Evolutionary conservation across 2,797 vertebrate genomes (phyloP).

Genomic region (Atherinosoma microstoma): DNA sequence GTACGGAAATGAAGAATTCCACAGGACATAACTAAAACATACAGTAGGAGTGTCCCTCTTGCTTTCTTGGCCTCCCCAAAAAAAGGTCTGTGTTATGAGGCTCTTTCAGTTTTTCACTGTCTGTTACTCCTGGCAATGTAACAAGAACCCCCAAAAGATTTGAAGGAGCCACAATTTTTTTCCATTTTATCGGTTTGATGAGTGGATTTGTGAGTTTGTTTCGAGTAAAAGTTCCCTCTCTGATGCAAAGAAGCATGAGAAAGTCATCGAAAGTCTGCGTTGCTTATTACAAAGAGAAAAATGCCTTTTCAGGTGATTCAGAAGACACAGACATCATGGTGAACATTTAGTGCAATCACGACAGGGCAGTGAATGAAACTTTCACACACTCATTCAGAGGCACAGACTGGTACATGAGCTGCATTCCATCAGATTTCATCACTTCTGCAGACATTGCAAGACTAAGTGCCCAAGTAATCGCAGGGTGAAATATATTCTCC

Average conservation of each 20-base stretch:
- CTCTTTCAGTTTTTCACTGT: slow-evolving; percentile 24
- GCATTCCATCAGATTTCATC: slow-evolving; percentile 22
- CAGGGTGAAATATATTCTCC: not conserved
- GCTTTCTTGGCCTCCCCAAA: slow-evolving; percentile 43
- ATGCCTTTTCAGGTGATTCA: slow-evolving; percentile 43
- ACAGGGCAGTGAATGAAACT: not conserved
- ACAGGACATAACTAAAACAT: not conserved
- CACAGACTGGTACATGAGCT: not conserved
- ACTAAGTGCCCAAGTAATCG: not conserved
- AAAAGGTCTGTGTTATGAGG: slow-evolving; percentile 2
- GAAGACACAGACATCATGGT: slow-evolving; percentile 28
- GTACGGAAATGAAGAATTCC: slow-evolving; percentile 60
- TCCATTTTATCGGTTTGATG: not conserved
- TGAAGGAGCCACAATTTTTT: not conserved
- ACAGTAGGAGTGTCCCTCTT: slow-evolving; percentile 11
- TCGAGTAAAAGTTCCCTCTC: slow-evolving; percentile 1
- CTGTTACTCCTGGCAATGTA: slow-evolving; percentile 22
- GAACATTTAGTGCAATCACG: not conserved
- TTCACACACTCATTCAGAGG: slow-evolving; percentile 5
- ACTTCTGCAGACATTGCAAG: not conserved
- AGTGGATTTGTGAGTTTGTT: slow-evolving; percentile 4
- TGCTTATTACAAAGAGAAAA: slow-evolving; percentile 12
- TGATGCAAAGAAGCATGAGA: slow-evolving; percentile 13
- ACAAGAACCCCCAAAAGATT: not conserved
- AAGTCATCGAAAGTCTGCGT: slow-evolving; percentile 37